Percentiles rank a stretch among this genome's conserved stretches.
Conservation (phyloP, 2,888 invertebrate species). For the Odontocolon sp. region DNA sequence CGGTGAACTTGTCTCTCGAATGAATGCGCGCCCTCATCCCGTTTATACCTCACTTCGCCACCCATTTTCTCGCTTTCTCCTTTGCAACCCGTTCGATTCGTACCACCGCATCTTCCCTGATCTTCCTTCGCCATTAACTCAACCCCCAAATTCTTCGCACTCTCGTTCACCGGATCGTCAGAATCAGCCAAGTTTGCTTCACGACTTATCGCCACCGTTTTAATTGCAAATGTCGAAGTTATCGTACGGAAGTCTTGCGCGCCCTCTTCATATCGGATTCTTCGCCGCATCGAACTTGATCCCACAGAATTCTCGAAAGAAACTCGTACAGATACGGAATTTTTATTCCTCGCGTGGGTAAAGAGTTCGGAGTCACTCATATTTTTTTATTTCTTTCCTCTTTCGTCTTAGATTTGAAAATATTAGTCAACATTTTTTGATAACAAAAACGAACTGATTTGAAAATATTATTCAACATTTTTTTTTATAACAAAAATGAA, state of each 20-base stretch:
- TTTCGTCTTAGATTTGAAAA: too few relatives aligned
- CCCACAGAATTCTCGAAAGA: not conserved
- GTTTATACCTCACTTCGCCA: not conserved
- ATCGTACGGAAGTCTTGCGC: too few relatives aligned
- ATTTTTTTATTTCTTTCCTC: too few relatives aligned
- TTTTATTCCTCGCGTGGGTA: too few relatives aligned
- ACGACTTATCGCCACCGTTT: not conserved
- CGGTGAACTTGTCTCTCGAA: slow-evolving; percentile 40
- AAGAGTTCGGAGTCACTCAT: too few relatives aligned
- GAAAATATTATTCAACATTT: too few relatives aligned
- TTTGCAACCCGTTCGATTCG: slow-evolving; percentile 3
- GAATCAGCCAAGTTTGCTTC: slow-evolving; percentile 6
- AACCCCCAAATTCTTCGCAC: too few relatives aligned
- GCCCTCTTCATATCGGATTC: not conserved
- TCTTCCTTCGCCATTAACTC: slow-evolving; percentile 11
- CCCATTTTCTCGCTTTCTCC: not conserved
- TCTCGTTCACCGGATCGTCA: not conserved
- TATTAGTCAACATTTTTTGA: too few relatives aligned
- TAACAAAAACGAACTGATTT: too few relatives aligned
- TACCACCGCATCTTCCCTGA: not conserved
- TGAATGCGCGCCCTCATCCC: slow-evolving; percentile 6
- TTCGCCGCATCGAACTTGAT: not conserved
- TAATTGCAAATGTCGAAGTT: slow-evolving; percentile 24
- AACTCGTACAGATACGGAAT: not conserved
- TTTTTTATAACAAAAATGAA: too few relatives aligned